A percentile compares a stretch with the other conserved stretches of the same genome.
These are phyloP conservation scores for Alca torda DNA, from an alignment of 2,797 vertebrate genomes.

Conservation along the genomic window DNA sequence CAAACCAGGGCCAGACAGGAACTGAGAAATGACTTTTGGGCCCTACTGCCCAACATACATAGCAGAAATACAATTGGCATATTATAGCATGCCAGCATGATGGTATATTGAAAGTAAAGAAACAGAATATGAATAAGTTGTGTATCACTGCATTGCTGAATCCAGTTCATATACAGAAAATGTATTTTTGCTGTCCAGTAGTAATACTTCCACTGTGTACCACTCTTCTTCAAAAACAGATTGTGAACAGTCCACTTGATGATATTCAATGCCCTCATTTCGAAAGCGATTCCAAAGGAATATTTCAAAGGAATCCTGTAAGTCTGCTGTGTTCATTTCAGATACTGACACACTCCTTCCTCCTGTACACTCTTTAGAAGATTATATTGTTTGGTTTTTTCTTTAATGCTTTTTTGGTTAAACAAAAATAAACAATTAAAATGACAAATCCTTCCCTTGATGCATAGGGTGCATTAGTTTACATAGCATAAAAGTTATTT, in stretches of 20 bases:
- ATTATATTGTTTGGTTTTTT: not conserved
- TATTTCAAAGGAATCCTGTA: not conserved
- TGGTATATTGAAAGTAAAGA: not conserved
- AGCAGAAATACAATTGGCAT: not conserved
- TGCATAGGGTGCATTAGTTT: not conserved
- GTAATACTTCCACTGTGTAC: not conserved
- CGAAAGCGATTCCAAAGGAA: not conserved
- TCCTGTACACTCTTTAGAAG: not conserved
- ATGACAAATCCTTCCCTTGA: not conserved
- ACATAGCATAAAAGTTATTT: not conserved
- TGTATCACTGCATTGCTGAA: not conserved
- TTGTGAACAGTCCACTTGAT: not conserved
- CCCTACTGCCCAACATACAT: not conserved
- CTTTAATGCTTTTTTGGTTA: not conserved
- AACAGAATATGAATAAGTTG: not conserved
- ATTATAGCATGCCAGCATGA: not conserved
- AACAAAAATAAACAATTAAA: not conserved
- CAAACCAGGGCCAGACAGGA: not conserved
- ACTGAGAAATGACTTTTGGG: not conserved
- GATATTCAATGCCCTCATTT: not conserved
- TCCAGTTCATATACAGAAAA: not conserved
- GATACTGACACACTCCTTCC: not conserved
- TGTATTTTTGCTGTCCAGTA: not conserved
- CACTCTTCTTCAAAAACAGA: not conserved
- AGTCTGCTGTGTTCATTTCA: not conserved